Evolutionary conservation across 2,888 invertebrate species (phyloP), one percentile per base, ranked within the genome.

Genomic region (Plebejus melissa): DNA sequence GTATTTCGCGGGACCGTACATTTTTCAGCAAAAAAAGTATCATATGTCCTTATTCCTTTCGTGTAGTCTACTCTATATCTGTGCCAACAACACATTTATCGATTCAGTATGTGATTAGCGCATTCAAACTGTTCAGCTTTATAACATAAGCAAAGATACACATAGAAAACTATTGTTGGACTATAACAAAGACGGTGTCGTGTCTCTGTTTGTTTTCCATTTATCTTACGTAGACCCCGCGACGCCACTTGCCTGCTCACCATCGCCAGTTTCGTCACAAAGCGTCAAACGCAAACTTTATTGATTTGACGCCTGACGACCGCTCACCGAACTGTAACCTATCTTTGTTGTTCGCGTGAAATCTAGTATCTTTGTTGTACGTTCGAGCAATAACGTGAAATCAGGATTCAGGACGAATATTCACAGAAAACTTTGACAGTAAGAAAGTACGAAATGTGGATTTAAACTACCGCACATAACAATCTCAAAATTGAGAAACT

Each of bases 281-380:
- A 70, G 70, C 70, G 70, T 70, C 70, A 70, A 70, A 70, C 70
- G 70, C 70, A 70, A 70, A 70, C 70, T 70, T 70, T 70, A 70
- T 70, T 70, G 70, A 70, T 70, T 70, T 70, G 41, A 41, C 70
- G 70, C 70, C n/a, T 70, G 38, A 70, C 70, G 22, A 70, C 38
- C 70, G 38, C 70, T 22, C n/a, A 38, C 41, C 38, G 22, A 41
- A 70, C 41, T 65, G 32, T 65, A 65, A 65, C 16, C 65, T 65
- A 65, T 65, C 65, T 65, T 32, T 65, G 65, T 65, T 65, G 13
- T 65, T 16, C 32, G 11, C 13, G 22, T 22, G 22, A 22, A 22
- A 22, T 22, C 22, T 22, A 22, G 22, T 65, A 65, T 65, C 65
- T 65, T 32, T 65, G 65, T 65, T 65, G 13, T 65, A 32, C 32